Percentiles rank a stretch among this genome's conserved stretches.
phyloP scores from a whole-genome alignment of 2,797 vertebrate species.

The Erithacus rubecula region DNA sequence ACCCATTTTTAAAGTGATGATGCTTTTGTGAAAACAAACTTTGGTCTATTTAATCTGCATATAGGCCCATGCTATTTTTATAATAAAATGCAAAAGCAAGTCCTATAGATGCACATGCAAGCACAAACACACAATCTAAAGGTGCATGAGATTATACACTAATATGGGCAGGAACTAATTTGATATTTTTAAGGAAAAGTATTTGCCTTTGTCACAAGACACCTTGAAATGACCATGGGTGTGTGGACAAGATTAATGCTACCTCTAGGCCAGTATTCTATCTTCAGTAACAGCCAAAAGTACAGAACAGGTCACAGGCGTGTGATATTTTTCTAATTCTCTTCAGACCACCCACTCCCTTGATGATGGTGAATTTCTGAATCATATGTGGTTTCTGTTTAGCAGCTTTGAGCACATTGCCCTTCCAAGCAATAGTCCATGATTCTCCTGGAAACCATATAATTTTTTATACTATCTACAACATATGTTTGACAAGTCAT shows the following conservation, averaged over 20 bases:
- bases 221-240: background rate
- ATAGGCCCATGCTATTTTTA: background rate
- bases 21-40: background rate
- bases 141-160: background rate
- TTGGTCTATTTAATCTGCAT: background rate
- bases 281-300: background rate
- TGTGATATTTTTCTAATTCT: background rate
- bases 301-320: background rate
- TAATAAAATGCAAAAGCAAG: background rate
- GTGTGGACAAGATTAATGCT: accelerated
- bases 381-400: background rate
- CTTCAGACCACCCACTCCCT: background rate
- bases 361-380: background rate
- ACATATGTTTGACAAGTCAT: background rate
- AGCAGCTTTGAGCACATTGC: background rate
- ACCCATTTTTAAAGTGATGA: background rate
- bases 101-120: background rate
- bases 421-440: background rate
- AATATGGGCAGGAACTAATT: background rate
- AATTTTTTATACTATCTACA: background rate
- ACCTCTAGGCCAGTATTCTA: background rate
- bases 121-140: background rate
- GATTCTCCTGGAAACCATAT: accelerated
- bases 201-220: background rate
- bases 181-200: background rate